These are phyloP conservation scores for Leuciscus idus DNA, from an alignment of 2,113 vertebrate genomes.

Conservation along the genomic window DNA sequence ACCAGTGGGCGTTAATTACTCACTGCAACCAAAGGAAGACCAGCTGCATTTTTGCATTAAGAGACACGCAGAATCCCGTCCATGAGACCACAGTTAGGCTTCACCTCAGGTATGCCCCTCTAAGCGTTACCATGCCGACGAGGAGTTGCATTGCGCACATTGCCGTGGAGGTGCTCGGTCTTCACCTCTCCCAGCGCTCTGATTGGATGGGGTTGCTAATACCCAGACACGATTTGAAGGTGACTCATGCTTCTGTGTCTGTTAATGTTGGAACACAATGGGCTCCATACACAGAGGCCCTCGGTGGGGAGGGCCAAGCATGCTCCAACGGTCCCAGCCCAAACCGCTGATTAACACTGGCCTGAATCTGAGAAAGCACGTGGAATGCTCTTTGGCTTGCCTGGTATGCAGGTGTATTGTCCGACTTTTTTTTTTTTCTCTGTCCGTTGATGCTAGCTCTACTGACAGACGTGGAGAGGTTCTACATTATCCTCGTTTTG, in stretches of 20 bases:
- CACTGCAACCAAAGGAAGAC: background rate
- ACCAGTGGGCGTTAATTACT: background rate
- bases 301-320: constrained; percentile 68
- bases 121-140: background rate
- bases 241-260: constrained; percentile 72
- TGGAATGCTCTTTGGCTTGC: constrained; percentile 14
- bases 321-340: constrained; percentile 61
- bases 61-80: background rate
- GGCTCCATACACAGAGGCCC: constrained; percentile 66
- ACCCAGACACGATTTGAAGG: constrained; percentile 62
- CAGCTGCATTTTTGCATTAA: constrained; percentile 11
- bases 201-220: constrained; percentile 51
- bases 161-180: constrained; percentile 16
- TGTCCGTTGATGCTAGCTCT: background rate
- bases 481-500: background rate
- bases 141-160: constrained; percentile 14
- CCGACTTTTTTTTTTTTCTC: background rate
- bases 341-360: constrained; percentile 21
- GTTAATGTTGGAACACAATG: constrained; percentile 70
- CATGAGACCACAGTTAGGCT: constrained; percentile 1
- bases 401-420: constrained; percentile 47
- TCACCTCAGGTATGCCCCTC: background rate
- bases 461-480: background rate
- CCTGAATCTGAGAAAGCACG: constrained; percentile 17
- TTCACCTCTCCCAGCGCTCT: constrained; percentile 56